A percentile compares a stretch with the other conserved stretches of the same genome.
Conservation (phyloP, 1,140 invertebrate species). For the Panonychus citri region DNA sequence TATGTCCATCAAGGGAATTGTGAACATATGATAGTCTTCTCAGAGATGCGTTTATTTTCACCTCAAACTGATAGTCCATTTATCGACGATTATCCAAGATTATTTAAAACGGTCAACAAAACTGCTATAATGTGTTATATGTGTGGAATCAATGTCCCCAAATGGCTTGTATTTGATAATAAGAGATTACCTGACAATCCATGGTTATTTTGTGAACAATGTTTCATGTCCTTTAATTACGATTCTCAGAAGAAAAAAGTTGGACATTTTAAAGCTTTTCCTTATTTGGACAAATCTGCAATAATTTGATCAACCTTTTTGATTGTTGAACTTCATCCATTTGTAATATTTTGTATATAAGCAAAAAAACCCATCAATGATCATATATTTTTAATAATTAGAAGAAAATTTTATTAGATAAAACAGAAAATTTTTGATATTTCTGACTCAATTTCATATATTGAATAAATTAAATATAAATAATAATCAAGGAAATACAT, state of each 20-base stretch:
- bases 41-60: conserved; percentile 28
- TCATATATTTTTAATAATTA: no score
- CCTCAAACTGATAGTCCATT: background rate
- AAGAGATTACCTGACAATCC: conserved; percentile 20
- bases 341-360: no score
- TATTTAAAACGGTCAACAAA: background rate
- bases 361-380: no score
- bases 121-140: conserved; percentile 2
- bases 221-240: conserved; percentile 23
- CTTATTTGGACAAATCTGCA: conserved; percentile 5
- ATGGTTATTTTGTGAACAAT: conserved; percentile 23
- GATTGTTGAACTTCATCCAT: no score
- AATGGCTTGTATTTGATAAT: conserved; percentile 13
- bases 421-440: no score
- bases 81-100: background rate
- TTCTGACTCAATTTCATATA: no score
- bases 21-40: conserved; percentile 58
- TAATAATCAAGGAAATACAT: no score
- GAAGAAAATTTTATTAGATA: no score
- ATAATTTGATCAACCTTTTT: background rate
- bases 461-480: no score
- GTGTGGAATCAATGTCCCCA: conserved; percentile 4
- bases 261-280: conserved; percentile 21
- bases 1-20: conserved; percentile 71
- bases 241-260: conserved; percentile 20